These are phyloP conservation scores for Dynastes tityus DNA, from an alignment of 2,888 invertebrate species.

Conservation along the genomic window DNA sequence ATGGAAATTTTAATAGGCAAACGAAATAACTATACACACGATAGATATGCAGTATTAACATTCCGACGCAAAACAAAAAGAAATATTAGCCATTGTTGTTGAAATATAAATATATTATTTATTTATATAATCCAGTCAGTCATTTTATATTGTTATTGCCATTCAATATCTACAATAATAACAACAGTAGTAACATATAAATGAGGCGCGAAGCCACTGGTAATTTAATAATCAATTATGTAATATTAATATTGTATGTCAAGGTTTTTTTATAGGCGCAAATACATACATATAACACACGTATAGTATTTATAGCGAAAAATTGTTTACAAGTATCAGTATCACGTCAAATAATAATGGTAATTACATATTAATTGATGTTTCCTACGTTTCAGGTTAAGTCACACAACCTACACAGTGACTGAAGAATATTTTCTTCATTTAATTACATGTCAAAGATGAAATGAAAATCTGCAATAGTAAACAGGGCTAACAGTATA, in stretches of 20 bases:
- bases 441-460: background rate
- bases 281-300: background rate
- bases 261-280: conserved; percentile 22
- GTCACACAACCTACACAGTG: too few relatives aligned
- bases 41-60: too few relatives aligned
- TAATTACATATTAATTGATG: too few relatives aligned
- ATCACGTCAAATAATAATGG: background rate
- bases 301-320: background rate
- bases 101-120: too few relatives aligned
- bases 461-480: too few relatives aligned
- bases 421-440: too few relatives aligned
- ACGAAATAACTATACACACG: too few relatives aligned
- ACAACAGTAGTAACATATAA: background rate
- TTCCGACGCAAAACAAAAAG: too few relatives aligned
- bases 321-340: conserved; percentile 3
- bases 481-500: too few relatives aligned
- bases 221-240: conserved; percentile 35
- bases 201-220: conserved; percentile 22
- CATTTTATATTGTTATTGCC: background rate
- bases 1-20: too few relatives aligned
- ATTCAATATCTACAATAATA: conserved; percentile 4
- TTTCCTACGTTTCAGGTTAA: too few relatives aligned
- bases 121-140: background rate
- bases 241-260: conserved; percentile 33
- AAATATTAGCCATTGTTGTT: too few relatives aligned